A percentile compares a stretch with the other conserved stretches of the same genome.
These are phyloP conservation scores for Dicaeum eximium DNA, from an alignment of 2,113 vertebrate genomes.

Conservation along the genomic window DNA sequence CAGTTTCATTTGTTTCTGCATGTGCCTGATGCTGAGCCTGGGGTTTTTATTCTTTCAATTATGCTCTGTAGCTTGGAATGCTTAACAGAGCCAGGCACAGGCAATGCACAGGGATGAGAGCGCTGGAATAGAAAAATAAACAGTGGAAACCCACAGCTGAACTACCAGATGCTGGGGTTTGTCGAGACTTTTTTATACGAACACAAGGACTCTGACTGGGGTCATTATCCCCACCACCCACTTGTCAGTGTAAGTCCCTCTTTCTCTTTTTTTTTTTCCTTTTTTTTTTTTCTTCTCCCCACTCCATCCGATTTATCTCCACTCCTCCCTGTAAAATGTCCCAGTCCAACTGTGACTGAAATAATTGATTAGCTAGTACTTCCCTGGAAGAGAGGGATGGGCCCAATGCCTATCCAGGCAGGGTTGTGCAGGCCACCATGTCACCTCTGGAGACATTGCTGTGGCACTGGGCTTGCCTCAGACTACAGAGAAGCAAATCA, in stretches of 20 bases:
- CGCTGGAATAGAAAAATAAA: slow-evolving; percentile 53
- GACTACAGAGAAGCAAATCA: background rate
- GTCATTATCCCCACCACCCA: slow-evolving; percentile 29
- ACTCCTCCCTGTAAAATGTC: background rate
- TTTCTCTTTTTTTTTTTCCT: background rate
- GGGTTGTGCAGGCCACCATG: background rate
- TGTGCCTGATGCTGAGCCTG: slow-evolving; percentile 8
- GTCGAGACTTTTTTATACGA: background rate
- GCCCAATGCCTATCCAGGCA: fast-evolving
- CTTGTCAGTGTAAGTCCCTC: background rate
- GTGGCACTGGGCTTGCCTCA: background rate
- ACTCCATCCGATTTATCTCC: background rate
- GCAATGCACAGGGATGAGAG: slow-evolving; percentile 43
- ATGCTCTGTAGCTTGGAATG: slow-evolving; percentile 41
- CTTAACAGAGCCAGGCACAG: slow-evolving; percentile 40
- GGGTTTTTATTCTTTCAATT: slow-evolving; percentile 50
- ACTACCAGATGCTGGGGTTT: slow-evolving; percentile 59
- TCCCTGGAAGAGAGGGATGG: background rate
- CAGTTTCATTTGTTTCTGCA: background rate
- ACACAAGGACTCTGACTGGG: background rate
- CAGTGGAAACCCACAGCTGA: slow-evolving; percentile 58
- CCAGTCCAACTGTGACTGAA: background rate
- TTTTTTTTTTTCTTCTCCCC: background rate
- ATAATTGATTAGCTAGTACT: background rate
- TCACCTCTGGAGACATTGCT: background rate